These are phyloP conservation scores for Drosophila pandora DNA, from an alignment of 1,140 invertebrate genomes.

Conservation along the genomic window DNA sequence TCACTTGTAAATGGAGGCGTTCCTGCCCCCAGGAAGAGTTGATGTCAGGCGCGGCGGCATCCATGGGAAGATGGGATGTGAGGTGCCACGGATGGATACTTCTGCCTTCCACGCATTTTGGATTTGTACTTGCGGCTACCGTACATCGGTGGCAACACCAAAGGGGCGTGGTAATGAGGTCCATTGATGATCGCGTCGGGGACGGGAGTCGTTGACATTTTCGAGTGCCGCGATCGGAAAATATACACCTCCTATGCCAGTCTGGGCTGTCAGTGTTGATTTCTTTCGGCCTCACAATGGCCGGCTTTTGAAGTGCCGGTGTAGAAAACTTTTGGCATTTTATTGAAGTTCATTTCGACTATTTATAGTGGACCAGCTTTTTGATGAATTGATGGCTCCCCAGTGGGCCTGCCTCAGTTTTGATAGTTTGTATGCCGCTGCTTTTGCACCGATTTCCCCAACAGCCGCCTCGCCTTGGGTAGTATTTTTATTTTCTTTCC, in stretches of 20 bases:
- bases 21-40: slow-evolving; percentile 67
- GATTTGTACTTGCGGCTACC: slow-evolving; percentile 40
- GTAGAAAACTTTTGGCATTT: slow-evolving; percentile 67
- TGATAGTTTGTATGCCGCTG: slow-evolving; percentile 67
- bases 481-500: slow-evolving; percentile 50
- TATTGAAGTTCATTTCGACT: slow-evolving; percentile 71
- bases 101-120: slow-evolving; percentile 14
- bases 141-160: slow-evolving; percentile 70
- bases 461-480: slow-evolving; percentile 21
- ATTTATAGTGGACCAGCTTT: slow-evolving; percentile 64
- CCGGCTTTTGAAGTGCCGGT: slow-evolving; percentile 60
- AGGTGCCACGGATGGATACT: slow-evolving; percentile 57
- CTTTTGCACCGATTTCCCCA: slow-evolving; percentile 62
- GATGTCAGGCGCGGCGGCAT: slow-evolving; percentile 13
- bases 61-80: slow-evolving; percentile 60
- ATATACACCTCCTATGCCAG: slow-evolving; percentile 12
- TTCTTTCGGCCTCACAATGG: slow-evolving; percentile 22
- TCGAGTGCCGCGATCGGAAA: slow-evolving; percentile 30
- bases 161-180: slow-evolving; percentile 68
- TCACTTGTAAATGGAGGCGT: slow-evolving; percentile 66
- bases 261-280: slow-evolving; percentile 56
- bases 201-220: slow-evolving; percentile 63
- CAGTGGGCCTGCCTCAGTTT: slow-evolving; percentile 64
- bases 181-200: slow-evolving; percentile 37
- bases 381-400: slow-evolving; percentile 80